Conservation (phyloP, 37 sponge, comb jelly and placozoan species). For the Geodia barretti region DNA sequence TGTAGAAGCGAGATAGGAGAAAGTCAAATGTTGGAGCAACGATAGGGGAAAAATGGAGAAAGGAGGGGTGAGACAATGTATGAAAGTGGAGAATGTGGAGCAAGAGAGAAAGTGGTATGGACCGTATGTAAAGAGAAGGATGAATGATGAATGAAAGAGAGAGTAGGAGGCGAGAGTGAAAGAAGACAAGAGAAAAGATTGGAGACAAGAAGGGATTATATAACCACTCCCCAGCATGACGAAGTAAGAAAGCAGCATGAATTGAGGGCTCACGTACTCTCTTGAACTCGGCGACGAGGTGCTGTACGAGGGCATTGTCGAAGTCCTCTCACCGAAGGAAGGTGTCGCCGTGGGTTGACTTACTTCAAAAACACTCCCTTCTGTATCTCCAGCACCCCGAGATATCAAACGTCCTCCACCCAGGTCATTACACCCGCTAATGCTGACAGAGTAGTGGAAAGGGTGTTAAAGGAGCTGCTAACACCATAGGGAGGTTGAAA, state of each 20-base stretch:
- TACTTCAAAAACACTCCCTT: slow-evolving; percentile 97
- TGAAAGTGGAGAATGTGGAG: no score
- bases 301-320: slow-evolving; percentile 87
- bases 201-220: not conserved
- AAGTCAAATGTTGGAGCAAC: not conserved
- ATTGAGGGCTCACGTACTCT: slow-evolving; percentile 44
- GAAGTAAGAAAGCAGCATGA: not conserved
- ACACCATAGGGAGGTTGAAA: not conserved
- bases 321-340: slow-evolving; percentile 99
- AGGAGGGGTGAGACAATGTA: not conserved
- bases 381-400: slow-evolving; percentile 97
- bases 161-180: not conserved
- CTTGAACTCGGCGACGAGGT: slow-evolving; percentile 88
- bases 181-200: not conserved
- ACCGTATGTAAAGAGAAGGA: no score
- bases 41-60: not conserved
- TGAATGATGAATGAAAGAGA: no score
- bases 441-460: slow-evolving; percentile 59
- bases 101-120: no score
- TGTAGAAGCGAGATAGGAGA: not conserved
- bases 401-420: slow-evolving; percentile 99
- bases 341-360: slow-evolving; percentile 98
- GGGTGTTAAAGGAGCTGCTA: not conserved
- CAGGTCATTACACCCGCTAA: slow-evolving; percentile 97
- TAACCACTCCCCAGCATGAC: not conserved